phyloP scores from a whole-genome alignment of 1,140 invertebrate genomes.

The Cotesia vestalis region DNA sequence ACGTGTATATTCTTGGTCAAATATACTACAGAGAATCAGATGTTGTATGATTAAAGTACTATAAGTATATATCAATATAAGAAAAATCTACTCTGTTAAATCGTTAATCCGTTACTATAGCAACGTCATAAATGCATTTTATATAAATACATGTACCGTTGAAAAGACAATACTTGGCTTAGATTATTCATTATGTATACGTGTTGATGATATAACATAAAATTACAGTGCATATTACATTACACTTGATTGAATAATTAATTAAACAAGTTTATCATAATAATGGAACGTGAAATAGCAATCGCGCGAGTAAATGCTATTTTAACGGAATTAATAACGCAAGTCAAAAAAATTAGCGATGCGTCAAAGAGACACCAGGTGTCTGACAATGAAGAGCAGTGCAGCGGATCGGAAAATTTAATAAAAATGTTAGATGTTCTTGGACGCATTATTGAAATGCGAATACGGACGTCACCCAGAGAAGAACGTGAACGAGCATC shows the following conservation, averaged over 20 bases:
- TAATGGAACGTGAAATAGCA: conserved; percentile 24
- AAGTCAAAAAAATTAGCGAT: not conserved
- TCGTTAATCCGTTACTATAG: conserved; percentile 11
- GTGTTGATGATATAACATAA: no score
- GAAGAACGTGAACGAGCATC: conserved; percentile 43
- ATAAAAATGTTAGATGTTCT: conserved; percentile 40
- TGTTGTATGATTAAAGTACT: no score
- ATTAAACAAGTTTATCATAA: not conserved
- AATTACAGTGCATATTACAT: no score
- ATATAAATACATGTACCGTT: no score
- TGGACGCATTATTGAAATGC: conserved; percentile 40
- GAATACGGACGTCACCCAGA: conserved; percentile 46
- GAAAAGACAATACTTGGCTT: no score
- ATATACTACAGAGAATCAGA: no score
- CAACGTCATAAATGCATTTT: not conserved
- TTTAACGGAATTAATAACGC: not conserved
- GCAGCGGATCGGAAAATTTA: conserved; percentile 16
- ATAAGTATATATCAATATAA: no score
- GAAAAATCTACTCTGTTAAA: not conserved
- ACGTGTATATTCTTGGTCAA: no score
- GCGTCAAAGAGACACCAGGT: no score
- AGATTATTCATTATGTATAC: no score
- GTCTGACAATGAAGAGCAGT: not conserved
- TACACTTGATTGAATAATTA: not conserved
- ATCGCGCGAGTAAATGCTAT: conserved; percentile 17